Conservation (phyloP, 1,140 invertebrate genomes). For the Agraylea sexmaculata region DNA sequence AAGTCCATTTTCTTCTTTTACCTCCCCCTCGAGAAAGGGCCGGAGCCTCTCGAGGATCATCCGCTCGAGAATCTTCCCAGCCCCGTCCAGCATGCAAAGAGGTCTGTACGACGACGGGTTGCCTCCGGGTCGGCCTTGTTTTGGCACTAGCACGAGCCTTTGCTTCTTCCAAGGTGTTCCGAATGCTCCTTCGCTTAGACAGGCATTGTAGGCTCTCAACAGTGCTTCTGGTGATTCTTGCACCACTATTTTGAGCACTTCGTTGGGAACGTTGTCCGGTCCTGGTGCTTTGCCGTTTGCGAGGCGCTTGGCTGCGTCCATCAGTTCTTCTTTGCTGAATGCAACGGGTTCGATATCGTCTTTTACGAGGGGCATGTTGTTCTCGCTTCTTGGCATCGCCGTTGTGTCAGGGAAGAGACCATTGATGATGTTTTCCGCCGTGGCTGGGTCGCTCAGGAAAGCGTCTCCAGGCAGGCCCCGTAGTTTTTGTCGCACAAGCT, state of each 20-base stretch:
- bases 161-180: not conserved
- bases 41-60: conserved; percentile 20
- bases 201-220: not conserved
- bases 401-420: conserved; percentile 17
- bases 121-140: conserved; percentile 11
- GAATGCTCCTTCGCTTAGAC: not conserved
- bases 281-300: conserved; percentile 25
- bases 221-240: not conserved
- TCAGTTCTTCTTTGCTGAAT: conserved; percentile 21
- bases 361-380: not conserved
- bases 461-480: conserved; percentile 15
- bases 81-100: conserved; percentile 23
- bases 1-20: conserved; percentile 11
- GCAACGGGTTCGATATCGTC: no score
- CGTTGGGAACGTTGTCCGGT: conserved; percentile 23
- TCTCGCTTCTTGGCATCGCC: no score
- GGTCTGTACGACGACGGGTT: conserved; percentile 22
- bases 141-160: conserved; percentile 14
- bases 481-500: no score
- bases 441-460: no score
- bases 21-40: conserved; percentile 10
- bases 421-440: no score
- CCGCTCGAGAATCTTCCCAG: conserved; percentile 22
- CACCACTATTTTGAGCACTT: conserved; percentile 17
- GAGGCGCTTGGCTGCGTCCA: conserved; percentile 15